Evolutionary conservation across 2,113 vertebrate genomes (phyloP).

Genomic region (Corythornis cristatus): DNA sequence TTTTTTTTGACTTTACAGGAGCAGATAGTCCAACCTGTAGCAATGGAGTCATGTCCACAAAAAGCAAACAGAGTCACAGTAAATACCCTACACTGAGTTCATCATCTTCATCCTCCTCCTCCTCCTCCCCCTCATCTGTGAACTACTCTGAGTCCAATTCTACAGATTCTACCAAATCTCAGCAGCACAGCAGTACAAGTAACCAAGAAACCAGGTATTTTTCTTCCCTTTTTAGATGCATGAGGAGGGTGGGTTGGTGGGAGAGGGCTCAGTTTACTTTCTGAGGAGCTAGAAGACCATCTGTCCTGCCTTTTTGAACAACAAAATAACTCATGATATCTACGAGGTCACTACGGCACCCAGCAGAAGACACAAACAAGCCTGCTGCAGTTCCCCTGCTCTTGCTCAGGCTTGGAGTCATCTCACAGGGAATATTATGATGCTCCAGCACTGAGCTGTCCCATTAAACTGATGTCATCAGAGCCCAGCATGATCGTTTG

Average conservation of each 20-base stretch:
- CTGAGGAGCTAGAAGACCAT: neutral
- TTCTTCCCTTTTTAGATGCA: neutral
- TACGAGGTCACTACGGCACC: neutral
- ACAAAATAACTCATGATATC: neutral
- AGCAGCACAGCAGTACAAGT: slow-evolving; percentile 95
- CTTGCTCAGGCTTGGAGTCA: neutral
- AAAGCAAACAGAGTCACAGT: slow-evolving; percentile 89
- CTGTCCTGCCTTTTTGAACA: neutral
- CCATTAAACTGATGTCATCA: neutral
- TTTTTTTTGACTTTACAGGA: slow-evolving; percentile 76
- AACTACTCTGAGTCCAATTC: slow-evolving; percentile 98
- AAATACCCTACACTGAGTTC: slow-evolving; percentile 93
- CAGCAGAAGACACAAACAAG: neutral
- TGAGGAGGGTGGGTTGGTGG: neutral
- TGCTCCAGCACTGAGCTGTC: neutral
- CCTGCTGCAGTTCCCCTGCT: neutral
- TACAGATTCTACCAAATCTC: slow-evolving; percentile 97
- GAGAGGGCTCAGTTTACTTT: neutral
- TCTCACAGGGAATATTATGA: neutral
- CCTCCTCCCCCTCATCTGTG: slow-evolving; percentile 95
- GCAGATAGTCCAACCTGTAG: slow-evolving; percentile 96
- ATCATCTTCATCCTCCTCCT: slow-evolving; percentile 86
- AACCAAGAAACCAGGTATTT: slow-evolving; percentile 95
- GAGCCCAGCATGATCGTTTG: neutral
- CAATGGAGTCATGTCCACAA: slow-evolving; percentile 88